Evolutionary conservation across 2,797 vertebrate species (phyloP), one percentile per base, ranked within the genome.

Genomic region (Enteromius thamalakanensis): DNA sequence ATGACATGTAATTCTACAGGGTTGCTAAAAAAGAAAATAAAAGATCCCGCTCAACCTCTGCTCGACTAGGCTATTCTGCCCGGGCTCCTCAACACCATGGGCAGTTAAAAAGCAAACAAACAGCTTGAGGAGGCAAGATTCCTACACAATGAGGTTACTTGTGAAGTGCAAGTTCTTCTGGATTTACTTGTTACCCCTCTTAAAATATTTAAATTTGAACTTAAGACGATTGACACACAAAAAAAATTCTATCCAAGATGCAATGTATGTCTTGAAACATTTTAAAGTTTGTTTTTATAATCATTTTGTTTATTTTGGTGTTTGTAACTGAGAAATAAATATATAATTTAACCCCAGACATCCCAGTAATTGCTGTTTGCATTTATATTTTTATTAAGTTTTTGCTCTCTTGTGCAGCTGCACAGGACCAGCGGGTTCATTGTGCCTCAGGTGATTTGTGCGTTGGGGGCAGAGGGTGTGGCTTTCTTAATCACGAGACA

Each of bases 91-190:
- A 70, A 70, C 15, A 71, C 4, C 70, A 17, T n/a, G 23, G 40
- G 40, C 17, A 9, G 40, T 72, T 32, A 26, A 76, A 68, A 64
- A 45, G 21, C 23, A 68, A 51, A 23, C 23, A 45, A 23, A 21
- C 55, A 47, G 4, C 60, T 21, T 40, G 6, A 2, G 49, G 45
- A 2, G 2, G 17, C 71, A 42, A 76, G 71, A 75, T 76, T 82
- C 49, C 64, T 68, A 6, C 32, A 76, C 47, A 58, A 26, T 76
- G 62, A 82, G 62, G 37, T 45, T 69, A 42, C 23, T 45, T 62
- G 32, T 68, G 15, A 19, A 76, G 34, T 42, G n/a, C 72, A 58
- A 45, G 72, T 76, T 82, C 51, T 55, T 82, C 71, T 55, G 42
- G 62, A 76, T 76, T 67, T 53, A 76, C 71, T 76, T 15, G 6